Conservation (phyloP, 2,113 vertebrate genomes). For the Panthera tigris region DNA sequence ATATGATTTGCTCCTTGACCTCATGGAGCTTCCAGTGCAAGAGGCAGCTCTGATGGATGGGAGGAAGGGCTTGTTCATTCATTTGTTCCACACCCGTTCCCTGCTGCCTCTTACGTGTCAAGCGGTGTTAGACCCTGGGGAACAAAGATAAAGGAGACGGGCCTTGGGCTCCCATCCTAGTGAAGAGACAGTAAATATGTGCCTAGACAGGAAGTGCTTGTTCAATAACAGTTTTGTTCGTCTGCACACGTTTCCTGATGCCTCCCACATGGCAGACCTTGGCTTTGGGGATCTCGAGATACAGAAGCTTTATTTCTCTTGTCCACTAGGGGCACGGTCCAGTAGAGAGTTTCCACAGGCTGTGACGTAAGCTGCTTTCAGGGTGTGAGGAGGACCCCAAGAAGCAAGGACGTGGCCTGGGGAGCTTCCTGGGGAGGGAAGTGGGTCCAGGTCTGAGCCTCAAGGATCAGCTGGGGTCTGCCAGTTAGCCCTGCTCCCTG, state of each 20-base stretch:
- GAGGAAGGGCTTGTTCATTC: not conserved
- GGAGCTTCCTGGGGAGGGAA: not conserved
- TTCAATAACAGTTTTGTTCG: not conserved
- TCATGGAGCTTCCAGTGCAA: not conserved
- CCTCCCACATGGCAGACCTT: not conserved
- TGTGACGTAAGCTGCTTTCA: fast-evolving
- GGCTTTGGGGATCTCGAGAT: not conserved
- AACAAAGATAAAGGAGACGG: not conserved
- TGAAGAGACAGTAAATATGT: not conserved
- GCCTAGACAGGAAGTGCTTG: not conserved
- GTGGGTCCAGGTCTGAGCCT: not conserved
- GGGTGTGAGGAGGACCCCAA: not conserved
- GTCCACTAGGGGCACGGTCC: not conserved
- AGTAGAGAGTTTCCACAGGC: not conserved
- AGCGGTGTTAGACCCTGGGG: not conserved
- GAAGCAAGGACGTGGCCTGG: not conserved
- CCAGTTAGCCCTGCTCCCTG: no score
- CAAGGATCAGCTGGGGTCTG: no score
- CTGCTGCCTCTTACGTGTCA: not conserved
- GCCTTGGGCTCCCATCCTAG: not conserved
- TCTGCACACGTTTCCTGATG: not conserved
- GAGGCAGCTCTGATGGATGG: not conserved
- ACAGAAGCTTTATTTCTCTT: not conserved
- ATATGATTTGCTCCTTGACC: not conserved
- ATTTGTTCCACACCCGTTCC: fast-evolving